These are phyloP conservation scores for Diadegma fenestrale DNA, from an alignment of 2,888 invertebrate species.

Conservation along the genomic window DNA sequence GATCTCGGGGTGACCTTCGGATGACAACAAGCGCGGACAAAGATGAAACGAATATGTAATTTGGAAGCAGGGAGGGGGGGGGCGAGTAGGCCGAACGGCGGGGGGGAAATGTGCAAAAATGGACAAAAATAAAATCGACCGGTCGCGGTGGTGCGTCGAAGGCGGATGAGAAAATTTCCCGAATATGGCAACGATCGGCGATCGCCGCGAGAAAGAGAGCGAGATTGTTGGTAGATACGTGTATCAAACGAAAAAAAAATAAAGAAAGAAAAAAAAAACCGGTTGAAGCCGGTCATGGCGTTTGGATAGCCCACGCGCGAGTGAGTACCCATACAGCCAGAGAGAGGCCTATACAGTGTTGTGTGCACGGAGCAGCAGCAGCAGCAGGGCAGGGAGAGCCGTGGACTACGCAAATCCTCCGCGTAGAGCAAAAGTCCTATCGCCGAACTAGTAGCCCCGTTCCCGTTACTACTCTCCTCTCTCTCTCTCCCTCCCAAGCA, in stretches of 20 bases:
- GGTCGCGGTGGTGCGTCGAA: slow-evolving; percentile 26
- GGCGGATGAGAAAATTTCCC: slow-evolving; percentile 72
- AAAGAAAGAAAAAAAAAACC: slow-evolving; percentile 69
- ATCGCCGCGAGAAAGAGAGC: too few relatives aligned
- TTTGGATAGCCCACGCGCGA: slow-evolving; percentile 72
- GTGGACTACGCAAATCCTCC: slow-evolving; percentile 14
- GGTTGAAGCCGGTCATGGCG: slow-evolving; percentile 75
- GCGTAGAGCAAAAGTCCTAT: slow-evolving; percentile 14
- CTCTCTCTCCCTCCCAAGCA: neutral
- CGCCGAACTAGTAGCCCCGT: slow-evolving; percentile 17
- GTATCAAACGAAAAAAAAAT: too few relatives aligned
- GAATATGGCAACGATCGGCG: slow-evolving; percentile 74
- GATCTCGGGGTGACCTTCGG: too few relatives aligned
- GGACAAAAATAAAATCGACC: slow-evolving; percentile 1
- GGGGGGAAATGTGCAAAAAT: slow-evolving; percentile 21
- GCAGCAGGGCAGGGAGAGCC: neutral
- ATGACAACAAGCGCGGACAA: too few relatives aligned
- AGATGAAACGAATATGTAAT: too few relatives aligned
- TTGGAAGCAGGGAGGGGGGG: too few relatives aligned
- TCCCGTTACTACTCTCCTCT: slow-evolving; percentile 37
- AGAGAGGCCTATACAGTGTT: slow-evolving; percentile 23
- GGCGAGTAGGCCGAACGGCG: too few relatives aligned
- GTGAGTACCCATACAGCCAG: slow-evolving; percentile 48
- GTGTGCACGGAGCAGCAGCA: too few relatives aligned
- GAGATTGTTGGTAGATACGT: too few relatives aligned